Percentiles rank a stretch among this genome's conserved stretches.
phyloP scores from a whole-genome alignment of 2,888 invertebrate species.

The Apamea epomidion region DNA sequence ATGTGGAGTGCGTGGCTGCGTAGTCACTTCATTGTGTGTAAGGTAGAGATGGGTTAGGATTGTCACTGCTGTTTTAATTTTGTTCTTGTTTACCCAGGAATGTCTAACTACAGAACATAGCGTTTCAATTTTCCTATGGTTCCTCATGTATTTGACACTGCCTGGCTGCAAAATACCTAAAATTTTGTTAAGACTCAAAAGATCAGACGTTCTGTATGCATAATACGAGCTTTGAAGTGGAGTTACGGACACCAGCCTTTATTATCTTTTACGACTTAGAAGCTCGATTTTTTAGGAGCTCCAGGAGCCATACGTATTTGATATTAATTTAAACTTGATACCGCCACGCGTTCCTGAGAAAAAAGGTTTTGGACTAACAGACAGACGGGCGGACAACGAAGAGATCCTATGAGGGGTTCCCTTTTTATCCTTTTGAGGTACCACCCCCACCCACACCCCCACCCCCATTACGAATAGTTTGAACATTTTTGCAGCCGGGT shows the following conservation, averaged over 20 bases:
- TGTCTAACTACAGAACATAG: neutral
- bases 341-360: neutral
- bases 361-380: neutral
- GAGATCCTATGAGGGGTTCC: neutral
- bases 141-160: neutral
- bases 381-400: too few relatives aligned
- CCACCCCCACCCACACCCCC: too few relatives aligned
- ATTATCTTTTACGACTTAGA: neutral
- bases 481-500: too few relatives aligned
- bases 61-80: neutral
- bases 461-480: too few relatives aligned
- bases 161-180: too few relatives aligned
- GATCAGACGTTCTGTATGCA: too few relatives aligned
- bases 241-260: too few relatives aligned
- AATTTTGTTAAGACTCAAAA: too few relatives aligned
- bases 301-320: neutral
- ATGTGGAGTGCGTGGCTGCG: conserved; percentile 6
- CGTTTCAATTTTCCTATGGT: neutral
- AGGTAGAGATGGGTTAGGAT: neutral
- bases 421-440: neutral
- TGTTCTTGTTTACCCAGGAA: neutral
- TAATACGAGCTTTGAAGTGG: too few relatives aligned
- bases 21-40: conserved; percentile 15
- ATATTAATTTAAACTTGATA: neutral
- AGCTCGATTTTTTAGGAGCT: neutral